Conservation (phyloP, 2,113 vertebrate genomes). For the Anolis sagrei region DNA sequence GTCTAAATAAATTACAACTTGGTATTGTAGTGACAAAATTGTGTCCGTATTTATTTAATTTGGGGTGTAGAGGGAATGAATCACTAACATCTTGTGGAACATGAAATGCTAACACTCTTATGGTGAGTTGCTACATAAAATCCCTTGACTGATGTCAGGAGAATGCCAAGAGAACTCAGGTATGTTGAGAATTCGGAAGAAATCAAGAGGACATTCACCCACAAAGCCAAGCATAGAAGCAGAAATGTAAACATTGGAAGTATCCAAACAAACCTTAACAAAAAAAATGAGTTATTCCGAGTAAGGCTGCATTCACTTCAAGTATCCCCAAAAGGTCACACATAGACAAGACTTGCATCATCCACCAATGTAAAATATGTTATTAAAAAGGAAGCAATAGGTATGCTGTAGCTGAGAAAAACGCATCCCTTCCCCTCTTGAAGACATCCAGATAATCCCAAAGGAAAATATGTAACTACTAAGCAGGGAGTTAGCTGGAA, state of each 20-base stretch:
- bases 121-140: neutral
- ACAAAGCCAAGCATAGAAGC: neutral
- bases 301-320: neutral
- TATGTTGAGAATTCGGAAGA: neutral
- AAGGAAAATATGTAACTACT: no score
- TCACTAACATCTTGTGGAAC: neutral
- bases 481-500: no score
- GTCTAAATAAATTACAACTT: neutral
- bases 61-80: neutral
- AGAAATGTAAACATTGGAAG: neutral
- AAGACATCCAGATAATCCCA: no score
- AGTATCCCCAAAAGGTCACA: no score
- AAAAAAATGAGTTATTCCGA: neutral
- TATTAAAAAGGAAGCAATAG: no score
- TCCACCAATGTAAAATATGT: no score
- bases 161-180: neutral
- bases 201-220: neutral
- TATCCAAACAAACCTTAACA: neutral
- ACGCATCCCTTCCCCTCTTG: no score
- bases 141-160: neutral
- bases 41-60: neutral
- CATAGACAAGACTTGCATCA: no score
- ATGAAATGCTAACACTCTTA: neutral
- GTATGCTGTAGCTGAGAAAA: no score
- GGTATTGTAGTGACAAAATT: neutral